Base-by-base conservation (phyloP, 2,113 vertebrate species). In the Oryzias curvinotus region DNA sequence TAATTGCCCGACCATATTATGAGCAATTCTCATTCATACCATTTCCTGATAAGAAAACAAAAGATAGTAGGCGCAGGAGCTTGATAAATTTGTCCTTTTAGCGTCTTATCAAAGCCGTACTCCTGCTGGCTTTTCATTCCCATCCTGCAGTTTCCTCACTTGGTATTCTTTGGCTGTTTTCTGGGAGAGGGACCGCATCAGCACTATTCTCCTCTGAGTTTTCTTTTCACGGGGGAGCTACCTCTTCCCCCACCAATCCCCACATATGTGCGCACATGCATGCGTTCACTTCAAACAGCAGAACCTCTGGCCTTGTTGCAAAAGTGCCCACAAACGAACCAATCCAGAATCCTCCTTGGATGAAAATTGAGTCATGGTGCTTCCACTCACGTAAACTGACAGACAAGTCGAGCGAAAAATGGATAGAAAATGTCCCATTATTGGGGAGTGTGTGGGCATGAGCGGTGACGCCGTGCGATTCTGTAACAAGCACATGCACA, bases 281-380 rank as follows among this genome's bases (percentile, higher is more conserved):
- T 68, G 4, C 54, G 19, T 50, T 19, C 47, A n/a, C 59, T 73
- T 10, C 10, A 21, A 73, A 42, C 64, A 45, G 62, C 52, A 28
- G 63, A 65, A 41, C 58, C 30, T 21, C 65, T 41, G 14, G 49
- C 57, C 62, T 58, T 41, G 58, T 76, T 75, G 76, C 57, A 44
- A 59, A 83, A 73, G 54, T 36, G 71, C 60, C 51, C 10, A 53
- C 65, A 66, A 73, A 76, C 57, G 65, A 84, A 61, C 14, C 68
- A 78, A 57, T 26, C 42, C 43, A 8, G 62, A 58, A 52, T 80
- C 71, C 62, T 68, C 51, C 74, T 72, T n/a, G 46, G 26, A 72
- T 71, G 75, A 74, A 80, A 78, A 86, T 78, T 72, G 81, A 89
- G 81, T 83, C 81, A 78, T 21, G 63, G 80, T 57, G 78, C 71